Conservation (phyloP, 30 jellyfish, hydroid and myxozoan species). For the Phacellophora camtschatica region DNA sequence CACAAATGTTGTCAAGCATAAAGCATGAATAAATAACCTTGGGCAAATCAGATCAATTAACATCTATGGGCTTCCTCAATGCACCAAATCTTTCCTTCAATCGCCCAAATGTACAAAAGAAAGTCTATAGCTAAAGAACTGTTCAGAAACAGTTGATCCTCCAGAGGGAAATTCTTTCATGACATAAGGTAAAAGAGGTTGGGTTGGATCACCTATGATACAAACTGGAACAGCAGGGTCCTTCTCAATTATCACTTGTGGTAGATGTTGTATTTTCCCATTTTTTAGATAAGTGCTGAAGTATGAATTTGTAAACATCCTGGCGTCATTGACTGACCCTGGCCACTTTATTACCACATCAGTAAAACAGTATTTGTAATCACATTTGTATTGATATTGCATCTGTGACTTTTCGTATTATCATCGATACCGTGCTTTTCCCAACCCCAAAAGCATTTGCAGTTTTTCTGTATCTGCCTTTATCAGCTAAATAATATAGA, state of each 20-base stretch:
- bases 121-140: neutral
- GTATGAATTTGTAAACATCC: neutral
- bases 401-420: neutral
- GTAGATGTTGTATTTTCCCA: neutral
- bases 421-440: neutral
- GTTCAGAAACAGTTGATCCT: neutral
- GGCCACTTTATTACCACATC: no score
- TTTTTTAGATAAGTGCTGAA: neutral
- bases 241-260: neutral
- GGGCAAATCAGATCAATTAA: neutral
- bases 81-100: neutral
- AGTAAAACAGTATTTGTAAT: neutral
- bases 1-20: neutral
- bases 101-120: neutral
- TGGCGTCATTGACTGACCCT: neutral
- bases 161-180: neutral
- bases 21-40: neutral
- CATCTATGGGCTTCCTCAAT: neutral
- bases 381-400: neutral
- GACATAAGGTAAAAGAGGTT: neutral
- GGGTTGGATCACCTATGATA: neutral
- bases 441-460: neutral
- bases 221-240: neutral
- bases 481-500: neutral
- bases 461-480: slow-evolving; percentile 1